Percentiles rank a stretch among this genome's conserved stretches.
These are phyloP conservation scores for Brachyrhaphis roseni DNA, from an alignment of 2,797 vertebrate genomes.

Conservation along the genomic window DNA sequence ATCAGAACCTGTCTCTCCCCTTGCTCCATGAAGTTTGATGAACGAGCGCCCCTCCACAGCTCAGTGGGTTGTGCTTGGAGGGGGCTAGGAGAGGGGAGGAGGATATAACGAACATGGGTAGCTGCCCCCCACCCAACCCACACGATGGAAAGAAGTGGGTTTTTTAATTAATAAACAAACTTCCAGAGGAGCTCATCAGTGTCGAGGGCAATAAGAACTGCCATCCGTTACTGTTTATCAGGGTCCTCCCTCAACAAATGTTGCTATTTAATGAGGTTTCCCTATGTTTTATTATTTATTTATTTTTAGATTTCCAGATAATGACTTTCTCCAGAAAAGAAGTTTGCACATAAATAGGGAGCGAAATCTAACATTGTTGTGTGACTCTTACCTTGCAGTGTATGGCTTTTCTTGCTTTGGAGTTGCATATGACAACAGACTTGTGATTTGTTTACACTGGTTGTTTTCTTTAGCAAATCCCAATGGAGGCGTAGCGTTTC, in stretches of 20 bases:
- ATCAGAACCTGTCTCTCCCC: slow-evolving; percentile 90
- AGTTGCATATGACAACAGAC: slow-evolving; percentile 67
- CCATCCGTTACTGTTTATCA: slow-evolving; percentile 99
- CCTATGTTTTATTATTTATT: slow-evolving; percentile 58
- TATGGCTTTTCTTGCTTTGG: slow-evolving; percentile 73
- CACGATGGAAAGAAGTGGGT: slow-evolving; percentile 76
- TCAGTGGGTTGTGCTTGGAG: slow-evolving; percentile 90
- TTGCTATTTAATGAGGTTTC: slow-evolving; percentile 99
- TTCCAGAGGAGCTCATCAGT: slow-evolving; percentile 99
- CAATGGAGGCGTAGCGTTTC: slow-evolving; percentile 72
- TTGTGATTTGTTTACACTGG: slow-evolving; percentile 77
- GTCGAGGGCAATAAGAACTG: slow-evolving; percentile 97
- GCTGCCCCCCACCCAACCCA: slow-evolving; percentile 20
- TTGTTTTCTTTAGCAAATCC: slow-evolving; percentile 79
- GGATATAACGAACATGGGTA: slow-evolving; percentile 62
- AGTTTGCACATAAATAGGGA: slow-evolving; percentile 81
- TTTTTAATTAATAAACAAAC: slow-evolving; percentile 99
- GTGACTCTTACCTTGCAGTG: slow-evolving; percentile 50
- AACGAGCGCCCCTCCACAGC: slow-evolving; percentile 95
- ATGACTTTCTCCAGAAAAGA: slow-evolving; percentile 90
- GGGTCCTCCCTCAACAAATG: slow-evolving; percentile 97
- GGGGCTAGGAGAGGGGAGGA: slow-evolving; percentile 38
- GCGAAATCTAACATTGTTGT: slow-evolving; percentile 64
- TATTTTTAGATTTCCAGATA: slow-evolving; percentile 90
- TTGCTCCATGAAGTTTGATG: slow-evolving; percentile 99